A percentile compares a stretch with the other conserved stretches of the same genome.
These are phyloP conservation scores for Tortricodes alternella DNA, from an alignment of 2,888 invertebrate species.

Conservation along the genomic window DNA sequence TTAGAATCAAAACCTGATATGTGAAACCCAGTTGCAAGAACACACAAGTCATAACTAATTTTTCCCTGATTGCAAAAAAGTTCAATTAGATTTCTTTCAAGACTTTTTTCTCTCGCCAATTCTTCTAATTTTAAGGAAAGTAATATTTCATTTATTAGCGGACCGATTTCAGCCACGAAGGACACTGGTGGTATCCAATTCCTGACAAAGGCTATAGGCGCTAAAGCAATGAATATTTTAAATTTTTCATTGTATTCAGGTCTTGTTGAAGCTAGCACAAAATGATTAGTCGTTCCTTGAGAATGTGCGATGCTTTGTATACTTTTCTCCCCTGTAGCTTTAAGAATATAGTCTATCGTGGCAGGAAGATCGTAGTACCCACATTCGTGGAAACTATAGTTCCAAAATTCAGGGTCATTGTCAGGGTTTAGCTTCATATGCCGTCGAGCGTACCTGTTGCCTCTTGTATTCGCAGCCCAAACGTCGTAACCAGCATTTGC, in stretches of 20 bases:
- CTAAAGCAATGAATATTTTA: constrained; percentile 72
- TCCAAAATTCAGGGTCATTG: constrained; percentile 71
- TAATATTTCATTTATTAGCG: constrained; percentile 39
- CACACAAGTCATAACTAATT: constrained; percentile 38
- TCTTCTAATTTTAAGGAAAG: constrained; percentile 50
- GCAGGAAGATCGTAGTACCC: constrained; percentile 78
- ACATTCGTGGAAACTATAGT: constrained; percentile 87
- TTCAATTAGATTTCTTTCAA: constrained; percentile 16
- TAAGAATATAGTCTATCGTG: constrained; percentile 62
- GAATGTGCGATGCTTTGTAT: constrained; percentile 87
- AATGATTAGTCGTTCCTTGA: constrained; percentile 83
- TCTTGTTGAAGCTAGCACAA: constrained; percentile 69
- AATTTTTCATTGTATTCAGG: constrained; percentile 83
- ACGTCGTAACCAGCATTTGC: constrained; percentile 81
- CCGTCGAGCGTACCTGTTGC: constrained; percentile 83
- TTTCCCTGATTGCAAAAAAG: constrained; percentile 36
- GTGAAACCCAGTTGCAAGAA: constrained; percentile 58
- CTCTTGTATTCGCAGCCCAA: constrained; percentile 77
- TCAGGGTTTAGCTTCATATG: constrained; percentile 74
- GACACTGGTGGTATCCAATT: constrained; percentile 42
- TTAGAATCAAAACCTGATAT: constrained; percentile 74
- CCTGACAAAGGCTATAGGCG: constrained; percentile 77
- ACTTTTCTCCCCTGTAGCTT: constrained; percentile 67
- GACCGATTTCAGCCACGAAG: background rate
- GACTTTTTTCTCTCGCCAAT: constrained; percentile 35